phyloP scores from a whole-genome alignment of 2,113 vertebrate genomes.

The Porphyrio hochstetteri region DNA sequence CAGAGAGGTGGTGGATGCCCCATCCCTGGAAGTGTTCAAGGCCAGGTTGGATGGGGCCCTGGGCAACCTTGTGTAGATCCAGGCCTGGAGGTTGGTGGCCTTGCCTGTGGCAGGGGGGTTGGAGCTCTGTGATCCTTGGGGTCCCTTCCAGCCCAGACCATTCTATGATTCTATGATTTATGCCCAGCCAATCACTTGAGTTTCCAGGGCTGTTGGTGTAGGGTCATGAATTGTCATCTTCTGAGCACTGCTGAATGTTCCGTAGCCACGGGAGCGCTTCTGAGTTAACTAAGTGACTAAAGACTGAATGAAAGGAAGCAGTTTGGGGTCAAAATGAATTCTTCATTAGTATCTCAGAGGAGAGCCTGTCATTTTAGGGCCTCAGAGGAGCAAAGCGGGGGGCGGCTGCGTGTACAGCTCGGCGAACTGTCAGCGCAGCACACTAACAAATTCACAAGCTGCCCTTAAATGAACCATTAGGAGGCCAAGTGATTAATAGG shows the following conservation, averaged over 20 bases:
- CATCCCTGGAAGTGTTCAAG: no score
- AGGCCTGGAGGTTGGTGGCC: no score
- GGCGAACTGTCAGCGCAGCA: background rate
- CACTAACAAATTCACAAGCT: background rate
- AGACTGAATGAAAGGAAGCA: background rate
- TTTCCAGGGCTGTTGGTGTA: background rate
- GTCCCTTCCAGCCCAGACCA: no score
- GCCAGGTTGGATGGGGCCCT: no score
- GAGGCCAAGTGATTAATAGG: conserved; percentile 54
- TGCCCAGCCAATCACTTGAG: background rate
- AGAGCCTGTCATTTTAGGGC: background rate
- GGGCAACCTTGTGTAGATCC: no score
- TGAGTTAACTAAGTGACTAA: background rate
- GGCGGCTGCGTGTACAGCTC: background rate
- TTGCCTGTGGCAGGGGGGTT: no score
- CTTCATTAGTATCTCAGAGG: background rate
- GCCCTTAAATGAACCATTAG: background rate
- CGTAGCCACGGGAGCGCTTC: conserved; percentile 4
- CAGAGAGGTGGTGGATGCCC: no score
- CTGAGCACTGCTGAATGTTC: background rate
- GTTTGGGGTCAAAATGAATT: background rate
- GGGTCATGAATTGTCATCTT: background rate
- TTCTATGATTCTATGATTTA: background rate
- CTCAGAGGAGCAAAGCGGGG: background rate
- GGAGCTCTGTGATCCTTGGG: no score